A percentile compares a stretch with the other conserved stretches of the same genome.
phyloP scores from a whole-genome alignment of 2,888 invertebrate species.

The Fragum whitleyi region DNA sequence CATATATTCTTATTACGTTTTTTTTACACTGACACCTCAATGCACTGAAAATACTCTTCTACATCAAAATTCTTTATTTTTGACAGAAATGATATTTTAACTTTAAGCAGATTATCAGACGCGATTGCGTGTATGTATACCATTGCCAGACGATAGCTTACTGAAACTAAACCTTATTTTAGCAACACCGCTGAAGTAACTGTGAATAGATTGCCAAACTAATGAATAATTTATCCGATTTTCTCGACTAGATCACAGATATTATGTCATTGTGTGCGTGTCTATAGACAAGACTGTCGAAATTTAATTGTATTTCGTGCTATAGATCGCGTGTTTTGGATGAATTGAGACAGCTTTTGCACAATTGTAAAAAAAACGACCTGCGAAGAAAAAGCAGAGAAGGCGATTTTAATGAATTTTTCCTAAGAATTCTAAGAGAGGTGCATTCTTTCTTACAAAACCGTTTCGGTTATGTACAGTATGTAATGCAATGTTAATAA shows the following conservation, averaged over 20 bases:
- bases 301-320: slow-evolving; percentile 4
- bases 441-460: too few species aligned
- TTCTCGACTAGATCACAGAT: neutral
- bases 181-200: neutral
- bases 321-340: neutral
- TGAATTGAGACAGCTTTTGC: neutral
- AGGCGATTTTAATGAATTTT: neutral
- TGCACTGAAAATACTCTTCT: too few species aligned
- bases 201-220: slow-evolving; percentile 1
- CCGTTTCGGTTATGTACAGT: too few species aligned
- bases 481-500: too few species aligned
- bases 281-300: neutral
- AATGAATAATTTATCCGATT: slow-evolving; percentile 1
- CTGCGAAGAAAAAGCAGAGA: neutral
- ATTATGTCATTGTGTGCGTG: slow-evolving; percentile 1
- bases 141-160: neutral
- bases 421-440: too few species aligned
- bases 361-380: neutral
- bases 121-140: too few species aligned
- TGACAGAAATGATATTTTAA: too few species aligned
- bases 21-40: too few species aligned
- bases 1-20: too few species aligned
- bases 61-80: too few species aligned
- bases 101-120: too few species aligned
- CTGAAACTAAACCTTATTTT: slow-evolving; percentile 2